Evolutionary conservation across 2,113 vertebrate genomes (phyloP).

Genomic region (Corydoras maculifer): DNA sequence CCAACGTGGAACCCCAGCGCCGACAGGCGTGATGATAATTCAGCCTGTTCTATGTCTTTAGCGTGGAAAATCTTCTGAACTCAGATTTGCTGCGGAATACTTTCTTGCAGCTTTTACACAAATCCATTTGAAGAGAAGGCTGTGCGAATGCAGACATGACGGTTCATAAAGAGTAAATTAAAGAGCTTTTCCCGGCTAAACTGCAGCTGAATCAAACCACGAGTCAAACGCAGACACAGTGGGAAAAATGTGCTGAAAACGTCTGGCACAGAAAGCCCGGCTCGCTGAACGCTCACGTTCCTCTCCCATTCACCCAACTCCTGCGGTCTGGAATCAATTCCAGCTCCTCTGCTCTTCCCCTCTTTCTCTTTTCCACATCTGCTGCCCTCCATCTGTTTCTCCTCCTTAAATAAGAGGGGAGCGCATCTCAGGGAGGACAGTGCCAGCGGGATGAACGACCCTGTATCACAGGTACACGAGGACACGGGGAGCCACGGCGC

Average conservation of each 20-base stretch:
- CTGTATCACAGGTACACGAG: constrained; percentile 2
- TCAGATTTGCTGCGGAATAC: too few relatives aligned
- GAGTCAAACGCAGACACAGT: background rate
- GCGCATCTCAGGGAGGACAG: background rate
- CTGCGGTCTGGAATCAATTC: constrained; percentile 49
- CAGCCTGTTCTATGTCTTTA: too few relatives aligned
- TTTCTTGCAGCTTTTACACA: too few relatives aligned
- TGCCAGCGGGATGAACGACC: background rate
- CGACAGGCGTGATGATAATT: too few relatives aligned
- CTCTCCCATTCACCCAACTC: constrained; percentile 36
- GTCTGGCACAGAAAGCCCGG: constrained; percentile 36
- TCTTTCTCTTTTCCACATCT: constrained; percentile 23
- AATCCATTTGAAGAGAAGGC: background rate
- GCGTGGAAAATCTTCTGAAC: too few relatives aligned
- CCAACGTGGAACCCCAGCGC: too few relatives aligned
- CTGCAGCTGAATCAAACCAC: background rate
- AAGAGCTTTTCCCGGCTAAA: background rate
- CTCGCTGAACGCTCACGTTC: constrained; percentile 42
- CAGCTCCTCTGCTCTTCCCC: constrained; percentile 32
- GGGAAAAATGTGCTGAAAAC: constrained; percentile 23
- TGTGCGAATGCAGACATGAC: background rate
- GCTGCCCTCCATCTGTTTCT: background rate
- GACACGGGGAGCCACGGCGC: background rate
- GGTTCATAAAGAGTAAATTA: background rate
- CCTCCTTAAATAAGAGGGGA: constrained; percentile 12